A percentile compares a stretch with the other conserved stretches of the same genome.
These are phyloP conservation scores for Onchidella celtica DNA, from an alignment of 2,888 invertebrate species.

Conservation along the genomic window DNA sequence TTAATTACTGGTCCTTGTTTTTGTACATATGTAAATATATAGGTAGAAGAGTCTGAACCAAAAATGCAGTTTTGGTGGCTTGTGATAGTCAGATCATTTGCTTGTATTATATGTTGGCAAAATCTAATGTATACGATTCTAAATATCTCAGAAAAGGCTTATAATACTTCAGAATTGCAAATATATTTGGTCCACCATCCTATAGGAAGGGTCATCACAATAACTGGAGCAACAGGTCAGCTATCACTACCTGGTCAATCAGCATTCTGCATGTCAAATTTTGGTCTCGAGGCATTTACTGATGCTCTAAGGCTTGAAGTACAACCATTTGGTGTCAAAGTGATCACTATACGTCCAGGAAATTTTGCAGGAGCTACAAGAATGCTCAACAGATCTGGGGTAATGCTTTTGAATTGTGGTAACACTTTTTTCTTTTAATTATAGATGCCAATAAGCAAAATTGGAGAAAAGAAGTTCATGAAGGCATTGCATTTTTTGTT, in stretches of 20 bases:
- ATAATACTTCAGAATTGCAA: too few relatives aligned
- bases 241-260: constrained; percentile 68
- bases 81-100: too few relatives aligned
- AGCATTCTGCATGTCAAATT: constrained; percentile 70
- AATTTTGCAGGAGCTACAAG: constrained; percentile 79
- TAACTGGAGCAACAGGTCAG: constrained; percentile 78
- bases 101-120: too few relatives aligned
- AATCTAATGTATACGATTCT: too few relatives aligned
- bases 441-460: neutral
- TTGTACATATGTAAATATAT: too few relatives aligned
- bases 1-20: too few relatives aligned
- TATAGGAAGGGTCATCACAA: constrained; percentile 80
- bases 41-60: too few relatives aligned
- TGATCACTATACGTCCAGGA: constrained; percentile 73
- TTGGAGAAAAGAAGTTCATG: too few relatives aligned
- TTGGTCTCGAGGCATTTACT: constrained; percentile 71
- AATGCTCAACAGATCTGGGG: constrained; percentile 63
- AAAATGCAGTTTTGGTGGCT: too few relatives aligned
- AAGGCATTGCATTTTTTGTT: too few relatives aligned
- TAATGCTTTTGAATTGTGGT: constrained; percentile 53
- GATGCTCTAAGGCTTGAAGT: constrained; percentile 73
- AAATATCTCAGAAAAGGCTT: too few relatives aligned
- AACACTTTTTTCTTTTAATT: neutral
- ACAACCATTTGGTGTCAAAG: constrained; percentile 72
- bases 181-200: too few relatives aligned